These are phyloP conservation scores for Donacobius atricapilla DNA, from an alignment of 2,113 vertebrate genomes.

Conservation along the genomic window DNA sequence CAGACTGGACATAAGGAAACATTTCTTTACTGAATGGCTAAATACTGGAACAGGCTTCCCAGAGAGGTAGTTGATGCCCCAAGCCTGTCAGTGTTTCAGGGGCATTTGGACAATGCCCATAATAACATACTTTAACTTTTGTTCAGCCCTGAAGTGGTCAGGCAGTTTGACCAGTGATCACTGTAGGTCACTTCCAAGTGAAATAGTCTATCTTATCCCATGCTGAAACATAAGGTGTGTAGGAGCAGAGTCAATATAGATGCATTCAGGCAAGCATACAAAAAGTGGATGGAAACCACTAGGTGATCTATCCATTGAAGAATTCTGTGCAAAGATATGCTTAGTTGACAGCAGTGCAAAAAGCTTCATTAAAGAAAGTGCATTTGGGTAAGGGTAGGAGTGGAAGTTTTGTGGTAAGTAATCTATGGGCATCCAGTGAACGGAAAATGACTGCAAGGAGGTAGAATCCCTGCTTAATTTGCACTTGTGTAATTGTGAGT, in stretches of 20 bases:
- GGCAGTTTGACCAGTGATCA: fast-evolving
- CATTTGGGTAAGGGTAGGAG: background rate
- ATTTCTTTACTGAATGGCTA: background rate
- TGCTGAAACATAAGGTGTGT: background rate
- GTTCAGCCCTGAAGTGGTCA: background rate
- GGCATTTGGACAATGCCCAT: background rate
- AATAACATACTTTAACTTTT: background rate
- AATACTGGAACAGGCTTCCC: background rate
- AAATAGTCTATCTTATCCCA: background rate
- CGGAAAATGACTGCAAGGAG: background rate
- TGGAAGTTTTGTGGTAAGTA: background rate
- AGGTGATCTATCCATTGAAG: background rate
- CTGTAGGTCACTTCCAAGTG: background rate
- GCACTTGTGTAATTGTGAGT: background rate
- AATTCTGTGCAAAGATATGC: background rate
- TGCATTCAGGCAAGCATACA: background rate
- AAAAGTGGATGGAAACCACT: background rate
- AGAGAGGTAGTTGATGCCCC: background rate
- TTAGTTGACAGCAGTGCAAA: background rate
- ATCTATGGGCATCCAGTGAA: background rate
- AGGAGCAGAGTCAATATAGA: background rate
- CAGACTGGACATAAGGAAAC: background rate
- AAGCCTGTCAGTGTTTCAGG: background rate
- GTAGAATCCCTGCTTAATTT: background rate
- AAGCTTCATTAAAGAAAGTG: background rate